phyloP scores from a whole-genome alignment of 1,140 invertebrate species.

The Chironomus tepperi region DNA sequence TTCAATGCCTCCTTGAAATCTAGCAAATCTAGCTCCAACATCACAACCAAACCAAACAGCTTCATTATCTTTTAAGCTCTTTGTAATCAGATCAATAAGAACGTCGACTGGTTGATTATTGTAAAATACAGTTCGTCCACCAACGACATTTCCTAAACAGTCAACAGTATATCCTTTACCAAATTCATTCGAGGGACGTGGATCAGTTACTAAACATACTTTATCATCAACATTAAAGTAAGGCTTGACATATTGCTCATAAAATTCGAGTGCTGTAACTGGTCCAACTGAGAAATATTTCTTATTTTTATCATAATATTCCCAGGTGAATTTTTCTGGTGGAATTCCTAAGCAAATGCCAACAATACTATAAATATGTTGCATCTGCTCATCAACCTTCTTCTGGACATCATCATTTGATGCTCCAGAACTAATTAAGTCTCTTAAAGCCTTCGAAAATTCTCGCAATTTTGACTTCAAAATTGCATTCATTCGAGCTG shows the following conservation, averaged over 20 bases:
- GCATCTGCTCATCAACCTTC: slow-evolving; percentile 58
- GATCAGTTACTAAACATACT: slow-evolving; percentile 78
- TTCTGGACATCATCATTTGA: slow-evolving; percentile 46
- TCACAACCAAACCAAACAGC: slow-evolving; percentile 93
- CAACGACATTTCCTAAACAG: slow-evolving; percentile 76
- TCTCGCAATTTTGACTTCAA: slow-evolving; percentile 79
- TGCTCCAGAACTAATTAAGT: slow-evolving; percentile 48
- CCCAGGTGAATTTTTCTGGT: slow-evolving; percentile 71
- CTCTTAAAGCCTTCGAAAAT: slow-evolving; percentile 61
- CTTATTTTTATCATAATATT: slow-evolving; percentile 83
- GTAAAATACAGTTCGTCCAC: slow-evolving; percentile 65
- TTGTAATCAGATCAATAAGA: slow-evolving; percentile 61
- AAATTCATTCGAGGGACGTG: slow-evolving; percentile 65
- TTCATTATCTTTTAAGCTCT: slow-evolving; percentile 71
- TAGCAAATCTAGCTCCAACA: slow-evolving; percentile 67
- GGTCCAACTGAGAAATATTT: slow-evolving; percentile 64
- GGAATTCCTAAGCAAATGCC: slow-evolving; percentile 73
- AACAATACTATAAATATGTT: slow-evolving; percentile 70
- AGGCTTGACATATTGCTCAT: slow-evolving; percentile 67
- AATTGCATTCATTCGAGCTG: slow-evolving; percentile 62
- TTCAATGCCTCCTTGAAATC: slow-evolving; percentile 66
- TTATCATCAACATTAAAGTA: slow-evolving; percentile 76
- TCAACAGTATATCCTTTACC: slow-evolving; percentile 76
- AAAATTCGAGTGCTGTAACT: slow-evolving; percentile 70
- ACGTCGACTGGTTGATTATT: slow-evolving; percentile 79